Base-by-base conservation (phyloP, 2,113 vertebrate genomes). In the Cyanistes caeruleus region DNA sequence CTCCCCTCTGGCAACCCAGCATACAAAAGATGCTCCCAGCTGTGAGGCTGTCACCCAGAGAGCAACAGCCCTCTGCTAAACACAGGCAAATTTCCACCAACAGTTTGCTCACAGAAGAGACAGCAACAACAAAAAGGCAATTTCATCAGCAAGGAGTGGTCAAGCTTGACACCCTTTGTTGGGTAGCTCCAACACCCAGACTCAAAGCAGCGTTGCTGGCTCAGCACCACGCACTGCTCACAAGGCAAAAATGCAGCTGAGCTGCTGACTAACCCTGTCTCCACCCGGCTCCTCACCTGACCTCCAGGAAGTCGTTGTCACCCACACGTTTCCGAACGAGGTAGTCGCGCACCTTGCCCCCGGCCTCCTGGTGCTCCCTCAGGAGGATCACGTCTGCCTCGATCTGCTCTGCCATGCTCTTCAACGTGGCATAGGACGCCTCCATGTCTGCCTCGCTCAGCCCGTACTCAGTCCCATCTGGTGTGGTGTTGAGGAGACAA, bases 301-400 rank as follows among this genome's bases (percentile, higher is more conserved):
- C 99, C 98, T 99, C 99, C 98, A 99, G 98, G 98, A 99, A 99
- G 98, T 99, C 99, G 84, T 99, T 99, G 97, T 99, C 99, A 69
- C 99, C 99, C 41, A 99, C 99, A 25, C 99, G 98, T 53, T 99
- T 98, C 87, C 99, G 98, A 85, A 99, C 99, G 4, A 99, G 97
- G 97, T 99, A 99, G 97, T 99, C 99, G 1, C 98, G 98, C 43
- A 99, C 99, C 43, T 98, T 98, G 52, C 99, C 99, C 4, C 99
- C 99, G 0, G 98, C 98, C 97, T 99, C 99, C 13, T 96, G 98
- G 33, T 99, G 99, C 81, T 99, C 99, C 33, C 99, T 98, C 69
- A 99, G 97, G 27, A 99, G 98, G 89, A 99, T 99, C 84, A 99
- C 98, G 1, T 99, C 99, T 0, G 99, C 98, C 60, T 99, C 99